Percentiles rank a stretch among this genome's conserved stretches.
These are phyloP conservation scores for Drosophila takahashii DNA, from an alignment of 1,140 invertebrate species.

Conservation along the genomic window DNA sequence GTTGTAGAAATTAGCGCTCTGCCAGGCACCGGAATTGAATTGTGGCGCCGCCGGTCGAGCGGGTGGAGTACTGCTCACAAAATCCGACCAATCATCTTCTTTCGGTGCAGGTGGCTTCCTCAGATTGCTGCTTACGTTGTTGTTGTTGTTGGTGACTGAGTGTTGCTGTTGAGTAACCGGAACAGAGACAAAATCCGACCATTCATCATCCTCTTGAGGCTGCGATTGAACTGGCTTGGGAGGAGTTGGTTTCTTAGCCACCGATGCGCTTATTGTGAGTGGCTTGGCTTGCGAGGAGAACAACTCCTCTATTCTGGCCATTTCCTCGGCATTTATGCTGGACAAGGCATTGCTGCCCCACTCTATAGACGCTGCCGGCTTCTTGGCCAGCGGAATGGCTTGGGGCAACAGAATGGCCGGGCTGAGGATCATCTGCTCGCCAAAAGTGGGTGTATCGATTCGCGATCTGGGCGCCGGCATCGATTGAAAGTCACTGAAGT, in stretches of 20 bases:
- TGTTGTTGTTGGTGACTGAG: constrained; percentile 35
- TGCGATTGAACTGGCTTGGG: constrained; percentile 19
- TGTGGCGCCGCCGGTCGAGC: constrained; percentile 48
- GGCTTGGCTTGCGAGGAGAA: constrained; percentile 67
- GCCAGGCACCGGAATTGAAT: constrained; percentile 82
- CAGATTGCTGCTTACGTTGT: constrained; percentile 36
- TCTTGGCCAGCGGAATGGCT: constrained; percentile 76
- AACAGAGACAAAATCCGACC: constrained; percentile 87
- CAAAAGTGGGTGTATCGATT: constrained; percentile 64
- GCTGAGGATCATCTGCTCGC: constrained; percentile 80
- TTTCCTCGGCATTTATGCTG: constrained; percentile 88
- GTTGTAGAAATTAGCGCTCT: constrained; percentile 82
- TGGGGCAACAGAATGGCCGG: constrained; percentile 80
- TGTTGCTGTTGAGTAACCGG: constrained; percentile 66
- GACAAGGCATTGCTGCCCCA: constrained; percentile 87
- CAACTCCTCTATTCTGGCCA: constrained; percentile 86
- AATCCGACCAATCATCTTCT: constrained; percentile 88
- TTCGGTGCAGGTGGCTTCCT: constrained; percentile 66
- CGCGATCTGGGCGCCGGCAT: constrained; percentile 50
- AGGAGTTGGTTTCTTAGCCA: constrained; percentile 65
- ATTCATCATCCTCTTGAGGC: constrained; percentile 86
- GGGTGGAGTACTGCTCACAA: constrained; percentile 86
- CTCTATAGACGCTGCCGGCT: constrained; percentile 85
- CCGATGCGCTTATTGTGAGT: constrained; percentile 76
- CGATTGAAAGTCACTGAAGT: constrained; percentile 83